Conservation (phyloP, 1,140 invertebrate species). For the Neotoxoptera formosana region DNA sequence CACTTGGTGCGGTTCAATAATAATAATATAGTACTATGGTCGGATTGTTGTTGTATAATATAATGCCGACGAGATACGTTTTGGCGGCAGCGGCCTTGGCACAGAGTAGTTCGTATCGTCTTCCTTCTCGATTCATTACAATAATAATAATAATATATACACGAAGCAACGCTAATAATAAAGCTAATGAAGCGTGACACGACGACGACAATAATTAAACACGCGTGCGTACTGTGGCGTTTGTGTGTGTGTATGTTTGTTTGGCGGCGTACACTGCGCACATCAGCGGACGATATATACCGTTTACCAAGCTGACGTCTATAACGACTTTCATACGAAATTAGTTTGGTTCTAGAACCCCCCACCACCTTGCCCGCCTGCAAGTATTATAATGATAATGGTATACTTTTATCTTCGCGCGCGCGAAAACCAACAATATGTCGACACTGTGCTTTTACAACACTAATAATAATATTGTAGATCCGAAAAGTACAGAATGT, state of each 20-base stretch:
- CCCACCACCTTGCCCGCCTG: too few relatives aligned
- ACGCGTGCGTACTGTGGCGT: background rate
- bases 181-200: slow-evolving; percentile 24
- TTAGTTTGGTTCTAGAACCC: background rate
- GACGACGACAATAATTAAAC: slow-evolving; percentile 16
- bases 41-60: background rate
- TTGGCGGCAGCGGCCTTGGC: background rate
- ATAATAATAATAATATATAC: slow-evolving; percentile 17
- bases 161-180: slow-evolving; percentile 37
- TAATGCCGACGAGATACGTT: background rate
- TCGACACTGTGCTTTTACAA: background rate
- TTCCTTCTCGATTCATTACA: background rate
- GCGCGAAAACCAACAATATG: background rate
- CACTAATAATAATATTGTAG: too few relatives aligned
- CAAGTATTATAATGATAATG: background rate
- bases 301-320: background rate
- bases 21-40: background rate
- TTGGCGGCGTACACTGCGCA: background rate
- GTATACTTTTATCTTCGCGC: background rate
- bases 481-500: background rate
- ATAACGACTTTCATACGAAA: background rate
- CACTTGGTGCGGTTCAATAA: background rate
- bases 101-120: slow-evolving; percentile 9
- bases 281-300: background rate
- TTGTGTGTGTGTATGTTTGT: background rate